Evolutionary conservation across 2,113 vertebrate species (phyloP), one percentile per base, ranked within the genome.

Genomic region (Lamprologus callipterus): DNA sequence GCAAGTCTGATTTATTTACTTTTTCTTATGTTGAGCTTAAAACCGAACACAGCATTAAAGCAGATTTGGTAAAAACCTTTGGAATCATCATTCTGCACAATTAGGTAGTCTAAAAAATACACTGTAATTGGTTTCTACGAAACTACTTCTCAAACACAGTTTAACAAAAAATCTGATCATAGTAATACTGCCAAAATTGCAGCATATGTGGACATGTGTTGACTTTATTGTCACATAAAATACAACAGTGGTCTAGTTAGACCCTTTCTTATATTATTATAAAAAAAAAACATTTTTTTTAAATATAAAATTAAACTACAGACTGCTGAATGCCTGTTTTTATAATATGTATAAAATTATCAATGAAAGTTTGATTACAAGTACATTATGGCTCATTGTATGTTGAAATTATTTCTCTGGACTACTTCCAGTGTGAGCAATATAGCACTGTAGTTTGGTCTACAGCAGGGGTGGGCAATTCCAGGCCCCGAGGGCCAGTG

Each of bases 211-310:
- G 37, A 73, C 65, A 70, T 40, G 37, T 42, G 65, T 42, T 70
- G 37, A 42, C 37, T 45, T 26, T 73, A 23, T 73, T 73, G 13
- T 4, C 37, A 73, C 37, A 73, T 73, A 73, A 73, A 70, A 70
- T 42, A 70, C 35, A 70, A 42, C 65, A 42, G n/a, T 21, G 7
- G 33, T 42, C 37, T 9, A 26, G 19, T 45, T 21, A 47, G 2
- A 75, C 13, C 8, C 1, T 73, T 45, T 26, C 2, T 45, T 7
- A 45, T 13, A 45, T 73, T 73, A 45, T 26, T 45, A 42, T 45
- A 6, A 70, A 16, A 23, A 35, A 23, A 7, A 45, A 1, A 6
- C 0, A 1, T 8, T 40, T 68, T 13, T 13, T 4, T 0, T 0
- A 16, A 73, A 63, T 7, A 26, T 73, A 23, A 26, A 42, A 70